Evolutionary conservation across 2,113 vertebrate genomes (phyloP), one percentile per base, ranked within the genome.

Genomic region (Panthera tigris): DNA sequence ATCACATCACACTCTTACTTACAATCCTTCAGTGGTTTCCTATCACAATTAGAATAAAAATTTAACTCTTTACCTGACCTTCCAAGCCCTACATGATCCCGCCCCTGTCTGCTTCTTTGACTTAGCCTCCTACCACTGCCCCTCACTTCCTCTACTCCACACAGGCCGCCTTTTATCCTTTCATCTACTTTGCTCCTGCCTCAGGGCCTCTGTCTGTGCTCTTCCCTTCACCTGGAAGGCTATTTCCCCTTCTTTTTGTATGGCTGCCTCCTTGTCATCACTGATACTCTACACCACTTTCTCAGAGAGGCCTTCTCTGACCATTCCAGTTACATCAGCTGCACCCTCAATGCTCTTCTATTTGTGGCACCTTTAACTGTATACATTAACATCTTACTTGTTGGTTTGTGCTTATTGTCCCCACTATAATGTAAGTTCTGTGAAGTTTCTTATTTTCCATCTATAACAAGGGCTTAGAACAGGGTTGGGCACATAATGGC

Each of bases 11-110:
- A 25, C 18, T 48, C n/a, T n/a, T 84, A 57, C 71, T 85, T 36
- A 91, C 88, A 95, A 88, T 0, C 12, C 85, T 93, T 89, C 9
- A 61, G 29, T 73, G 87, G 5, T 31, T 89, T 94, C 63, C 79
- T 39, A n/a, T 80, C 63, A 71, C 52, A 92, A 74, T 94, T 82
- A 95, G 66, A 93, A 57, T 71, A 93, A n/a, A 78, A 57, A 52
- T 89, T 33, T 39, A 91, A 86, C 12, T 71, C 41, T 74, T 52
- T 65, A 69, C 41, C 21, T 39, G 41, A 61, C 7, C 29, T 91
- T 94, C 65, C 45, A 93, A 95, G n/a, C 52, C 27, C 63, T 33
- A 12, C 4, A 31, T 27, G 19, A 57, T 50, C 69, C 80, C 36
- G 27, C 23, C 41, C 48, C 25, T 31, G 39, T 45, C 7, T 79